Base-by-base conservation (phyloP, 92 coral and sea anemone species). In the Zoanthus gigantus region DNA sequence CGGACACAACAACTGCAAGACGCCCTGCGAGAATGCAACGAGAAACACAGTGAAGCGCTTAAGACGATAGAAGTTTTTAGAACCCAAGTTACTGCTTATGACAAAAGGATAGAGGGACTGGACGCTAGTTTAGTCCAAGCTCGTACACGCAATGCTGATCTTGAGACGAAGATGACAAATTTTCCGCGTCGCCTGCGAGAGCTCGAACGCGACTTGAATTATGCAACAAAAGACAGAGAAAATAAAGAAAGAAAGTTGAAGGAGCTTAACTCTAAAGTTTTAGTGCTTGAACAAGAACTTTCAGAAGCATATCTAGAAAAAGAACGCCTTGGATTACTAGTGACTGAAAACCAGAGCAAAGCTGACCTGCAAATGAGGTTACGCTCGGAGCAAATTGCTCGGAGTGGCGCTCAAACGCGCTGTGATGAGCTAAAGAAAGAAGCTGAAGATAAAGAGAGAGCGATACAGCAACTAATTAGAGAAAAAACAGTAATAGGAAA, bases 111-210 rank as follows among this genome's bases (percentile, higher is more conserved):
- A 11, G 74, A 81, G 34, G 85, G 85, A 17, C 85, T 81, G 47
- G 85, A 81, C 9, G 74, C 85, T 63, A 81, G 85, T 81, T 66
- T 81, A 69, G 74, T 67, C 47, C 85, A 85, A 5, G 90, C 90
- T 83, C 88, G 95, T 6, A 57, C 90, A 77, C 85, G 93, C 58
- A 93, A 91, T 76, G 85, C 86, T 46, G 98, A 95, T 56, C 92
- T 95, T 37, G 98, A 95, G 66, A 91, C 91, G 32, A 94, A 93
- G 56, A 46, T 91, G 78, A 76, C 92, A 30, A 56, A 68, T 65
- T 72, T 91, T 67, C 92, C 89, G 32, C 83, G 73, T 58, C 92
- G 77, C 45, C 54, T 92, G 12, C 85, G 83, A 17, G 90, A 83
- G 23, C 83, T 94, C 75, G 90, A 90, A 75, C 75, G 76, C 54